A percentile compares a stretch with the other conserved stretches of the same genome.
These are phyloP conservation scores for Cephus runcator DNA, from an alignment of 2,888 invertebrate species.

Conservation along the genomic window DNA sequence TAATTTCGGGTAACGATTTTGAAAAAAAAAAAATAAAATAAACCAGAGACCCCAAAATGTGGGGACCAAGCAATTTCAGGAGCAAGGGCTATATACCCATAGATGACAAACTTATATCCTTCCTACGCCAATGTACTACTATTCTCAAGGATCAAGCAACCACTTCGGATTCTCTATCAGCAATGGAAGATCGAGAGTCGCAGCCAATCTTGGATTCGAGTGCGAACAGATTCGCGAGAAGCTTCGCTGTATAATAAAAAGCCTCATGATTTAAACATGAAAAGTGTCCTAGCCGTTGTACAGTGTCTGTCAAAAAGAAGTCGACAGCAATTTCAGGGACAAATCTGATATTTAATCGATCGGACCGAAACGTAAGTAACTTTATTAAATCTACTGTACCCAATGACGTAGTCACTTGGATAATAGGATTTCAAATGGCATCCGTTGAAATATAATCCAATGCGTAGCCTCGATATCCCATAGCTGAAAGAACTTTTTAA, in stretches of 20 bases:
- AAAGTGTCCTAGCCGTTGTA: not conserved
- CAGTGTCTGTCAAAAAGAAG: not conserved
- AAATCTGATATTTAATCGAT: not conserved
- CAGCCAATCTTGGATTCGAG: not conserved
- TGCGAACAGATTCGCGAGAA: not conserved
- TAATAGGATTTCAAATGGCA: not conserved
- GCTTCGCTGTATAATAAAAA: not conserved
- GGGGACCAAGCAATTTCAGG: no score
- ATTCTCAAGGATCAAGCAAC: no score
- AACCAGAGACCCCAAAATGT: no score
- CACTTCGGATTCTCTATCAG: no score
- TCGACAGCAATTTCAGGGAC: not conserved
- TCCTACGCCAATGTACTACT: no score
- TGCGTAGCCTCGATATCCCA: not conserved
- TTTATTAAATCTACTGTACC: not conserved
- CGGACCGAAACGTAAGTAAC: not conserved
- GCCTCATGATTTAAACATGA: not conserved
- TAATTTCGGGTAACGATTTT: no score
- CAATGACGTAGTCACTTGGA: not conserved
- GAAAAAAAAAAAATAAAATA: no score
- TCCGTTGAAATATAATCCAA: not conserved
- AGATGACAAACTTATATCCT: no score
- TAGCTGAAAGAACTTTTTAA: not conserved
- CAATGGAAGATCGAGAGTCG: no score
- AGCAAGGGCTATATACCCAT: no score